These are phyloP conservation scores for Etheostoma perlongum DNA, from an alignment of 2,797 vertebrate genomes.

Conservation along the genomic window DNA sequence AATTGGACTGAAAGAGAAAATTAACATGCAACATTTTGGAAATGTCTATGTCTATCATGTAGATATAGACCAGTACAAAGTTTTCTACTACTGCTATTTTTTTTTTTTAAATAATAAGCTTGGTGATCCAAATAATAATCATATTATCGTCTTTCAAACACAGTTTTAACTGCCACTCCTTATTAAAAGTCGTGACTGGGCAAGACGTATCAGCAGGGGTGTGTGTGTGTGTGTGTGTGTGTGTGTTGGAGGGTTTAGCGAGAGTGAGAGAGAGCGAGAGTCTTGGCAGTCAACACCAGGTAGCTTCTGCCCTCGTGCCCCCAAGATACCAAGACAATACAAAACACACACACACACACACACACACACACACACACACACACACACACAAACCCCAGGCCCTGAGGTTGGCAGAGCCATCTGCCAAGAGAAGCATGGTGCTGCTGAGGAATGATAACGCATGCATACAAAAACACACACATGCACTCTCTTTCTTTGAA, in stretches of 20 bases:
- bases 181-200: slow-evolving; percentile 53
- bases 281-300: slow-evolving; percentile 71
- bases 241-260: slow-evolving; percentile 43
- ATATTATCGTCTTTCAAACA: background rate
- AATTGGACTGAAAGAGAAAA: too few relatives aligned
- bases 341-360: slow-evolving; percentile 2
- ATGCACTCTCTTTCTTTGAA: slow-evolving; percentile 42
- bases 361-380: slow-evolving; percentile 35
- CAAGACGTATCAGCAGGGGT: slow-evolving; percentile 12
- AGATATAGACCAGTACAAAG: background rate
- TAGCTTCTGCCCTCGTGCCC: slow-evolving; percentile 72
- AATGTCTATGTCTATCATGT: background rate
- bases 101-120: background rate
- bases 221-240: slow-evolving; percentile 21
- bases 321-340: slow-evolving; percentile 66
- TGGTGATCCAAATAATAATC: background rate
- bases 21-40: too few relatives aligned
- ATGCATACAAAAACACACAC: slow-evolving; percentile 35
- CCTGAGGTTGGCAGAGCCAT: slow-evolving; percentile 68
- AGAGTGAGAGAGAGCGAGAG: slow-evolving; percentile 52
- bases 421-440: slow-evolving; percentile 70
- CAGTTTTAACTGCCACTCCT: background rate
- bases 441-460: slow-evolving; percentile 76
- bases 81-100: background rate
- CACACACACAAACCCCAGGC: slow-evolving; percentile 38